These are phyloP conservation scores for Drosophila sp. DNA, from an alignment of 1,140 invertebrate species.

Conservation along the genomic window DNA sequence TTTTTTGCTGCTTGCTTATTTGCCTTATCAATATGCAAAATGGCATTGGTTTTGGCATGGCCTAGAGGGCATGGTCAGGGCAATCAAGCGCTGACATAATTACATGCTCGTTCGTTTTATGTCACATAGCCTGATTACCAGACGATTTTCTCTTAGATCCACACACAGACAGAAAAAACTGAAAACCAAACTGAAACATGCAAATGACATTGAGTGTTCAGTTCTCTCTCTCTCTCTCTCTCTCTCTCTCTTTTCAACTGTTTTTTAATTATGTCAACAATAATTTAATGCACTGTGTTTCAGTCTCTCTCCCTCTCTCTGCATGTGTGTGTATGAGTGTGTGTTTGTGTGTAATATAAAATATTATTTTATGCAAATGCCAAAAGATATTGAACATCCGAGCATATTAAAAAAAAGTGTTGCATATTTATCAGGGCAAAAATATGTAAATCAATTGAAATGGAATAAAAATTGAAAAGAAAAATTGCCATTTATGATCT, in stretches of 20 bases:
- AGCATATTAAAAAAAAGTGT: constrained; percentile 1
- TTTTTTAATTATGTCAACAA: constrained; percentile 57
- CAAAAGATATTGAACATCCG: constrained; percentile 13
- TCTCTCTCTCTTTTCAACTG: constrained; percentile 33
- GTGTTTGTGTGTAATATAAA: constrained; percentile 53
- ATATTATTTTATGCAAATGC: constrained; percentile 58
- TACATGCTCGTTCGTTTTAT: constrained; percentile 61
- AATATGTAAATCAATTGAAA: constrained; percentile 17
- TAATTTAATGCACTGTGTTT: constrained; percentile 63
- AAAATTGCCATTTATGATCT: constrained; percentile 17
- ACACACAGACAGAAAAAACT: neutral
- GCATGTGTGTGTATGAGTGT: constrained; percentile 37
- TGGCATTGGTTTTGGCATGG: constrained; percentile 27
- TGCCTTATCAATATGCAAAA: constrained; percentile 66
- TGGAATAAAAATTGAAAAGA: neutral
- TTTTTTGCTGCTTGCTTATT: neutral
- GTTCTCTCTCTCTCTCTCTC: constrained; percentile 38
- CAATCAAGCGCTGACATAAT: constrained; percentile 72
- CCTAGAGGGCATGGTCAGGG: constrained; percentile 49
- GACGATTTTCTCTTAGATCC: constrained; percentile 50
- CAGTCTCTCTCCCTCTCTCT: neutral
- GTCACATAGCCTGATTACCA: constrained; percentile 53
- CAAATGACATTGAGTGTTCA: constrained; percentile 59
- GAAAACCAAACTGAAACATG: constrained; percentile 35
- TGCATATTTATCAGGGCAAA: constrained; percentile 30